These are phyloP conservation scores for Arizona elegans DNA, from an alignment of 2,113 vertebrate genomes.

Conservation along the genomic window DNA sequence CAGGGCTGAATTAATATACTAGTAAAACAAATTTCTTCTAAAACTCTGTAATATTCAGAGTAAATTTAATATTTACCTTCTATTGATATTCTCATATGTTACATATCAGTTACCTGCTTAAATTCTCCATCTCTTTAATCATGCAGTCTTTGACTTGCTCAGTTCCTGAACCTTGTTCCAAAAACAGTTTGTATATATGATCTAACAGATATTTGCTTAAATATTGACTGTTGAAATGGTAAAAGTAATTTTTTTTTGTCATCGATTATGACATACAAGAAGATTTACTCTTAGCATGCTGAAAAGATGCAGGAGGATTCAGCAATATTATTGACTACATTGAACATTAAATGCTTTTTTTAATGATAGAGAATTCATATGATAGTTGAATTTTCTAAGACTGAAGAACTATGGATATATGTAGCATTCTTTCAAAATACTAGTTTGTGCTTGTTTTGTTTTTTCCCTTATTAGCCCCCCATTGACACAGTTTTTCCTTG, in stretches of 20 bases:
- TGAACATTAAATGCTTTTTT: neutral
- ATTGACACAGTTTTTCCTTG: constrained; percentile 93
- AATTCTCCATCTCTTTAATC: neutral
- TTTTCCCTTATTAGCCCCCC: constrained; percentile 79
- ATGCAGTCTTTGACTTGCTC: neutral
- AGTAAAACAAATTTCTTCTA: neutral
- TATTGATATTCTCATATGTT: neutral
- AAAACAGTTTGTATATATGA: neutral
- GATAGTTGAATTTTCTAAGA: neutral
- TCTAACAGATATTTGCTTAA: neutral
- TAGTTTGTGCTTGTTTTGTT: neutral
- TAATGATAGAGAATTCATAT: neutral
- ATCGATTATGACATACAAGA: neutral
- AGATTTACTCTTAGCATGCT: neutral
- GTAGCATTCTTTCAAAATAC: neutral
- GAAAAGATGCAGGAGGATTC: neutral
- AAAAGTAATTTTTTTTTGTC: neutral
- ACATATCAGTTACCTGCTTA: neutral
- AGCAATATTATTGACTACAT: neutral
- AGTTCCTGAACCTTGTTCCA: neutral
- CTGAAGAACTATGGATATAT: neutral
- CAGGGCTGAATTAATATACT: neutral
- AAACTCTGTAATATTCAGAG: neutral
- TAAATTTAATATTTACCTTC: neutral
- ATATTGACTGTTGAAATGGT: neutral